Base-by-base conservation (phyloP, 2,113 vertebrate species). In the Callipepla squamata region DNA sequence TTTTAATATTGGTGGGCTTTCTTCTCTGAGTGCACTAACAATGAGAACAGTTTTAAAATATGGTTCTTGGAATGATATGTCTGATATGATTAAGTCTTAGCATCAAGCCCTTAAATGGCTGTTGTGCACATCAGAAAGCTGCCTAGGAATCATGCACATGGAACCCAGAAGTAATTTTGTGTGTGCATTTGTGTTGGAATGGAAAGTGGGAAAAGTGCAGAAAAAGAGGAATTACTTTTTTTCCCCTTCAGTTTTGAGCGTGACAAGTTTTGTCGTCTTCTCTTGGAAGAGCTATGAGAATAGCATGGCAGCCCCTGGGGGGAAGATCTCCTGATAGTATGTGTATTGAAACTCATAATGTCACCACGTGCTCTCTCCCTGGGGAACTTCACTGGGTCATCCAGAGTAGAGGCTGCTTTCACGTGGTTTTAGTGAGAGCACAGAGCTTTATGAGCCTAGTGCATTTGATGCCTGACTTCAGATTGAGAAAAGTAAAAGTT, bases 301-400 rank as follows among this genome's bases (percentile, higher is more conserved):
- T 19, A 68, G n/a, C 22, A 28, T 76, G 62, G 44, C 78, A 82
- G 66, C 62, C 40, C 51, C 65, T 40, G 74, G 84, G 84, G 40
- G 40, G 89, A 90, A 78, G 74, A 38, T 48, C 93, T 92, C 73
- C 93, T 84, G 90, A 92, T 89, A 69, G 1, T 48, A 81, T 42
- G 67, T 79, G 57, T 78, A 12, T 62, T 89, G 75, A 94, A 90
- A 74, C 6, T 3, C 53, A 94, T 94, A 90, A 79, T 92, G 75
- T 91, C 78, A 85, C 89, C 75, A 53, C 3, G 0, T 63, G 47
- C 0, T 0, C 48, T 57, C 2, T 63, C 91, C 83, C 53, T 68
- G 84, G 70, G 87, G 78, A 85, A 6, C 66, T 80, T 51, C 10
- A 85, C 84, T 48, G 53, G 23, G 40, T 92, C 70, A 69, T 66